A percentile compares a stretch with the other conserved stretches of the same genome.
phyloP scores from a whole-genome alignment of 2,888 invertebrate species.

The Tipula unca region DNA sequence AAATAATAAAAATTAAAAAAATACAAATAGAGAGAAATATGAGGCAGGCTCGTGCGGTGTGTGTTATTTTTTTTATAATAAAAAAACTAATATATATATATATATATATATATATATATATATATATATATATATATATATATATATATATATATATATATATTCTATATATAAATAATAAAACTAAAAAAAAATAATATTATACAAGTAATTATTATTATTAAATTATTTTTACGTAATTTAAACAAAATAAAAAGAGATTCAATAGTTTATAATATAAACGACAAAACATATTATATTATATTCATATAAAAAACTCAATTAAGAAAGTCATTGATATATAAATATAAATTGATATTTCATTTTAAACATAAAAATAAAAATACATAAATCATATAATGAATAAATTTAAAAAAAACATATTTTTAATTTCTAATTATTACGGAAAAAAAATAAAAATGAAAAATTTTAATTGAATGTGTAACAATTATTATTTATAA shows the following conservation, averaged over 20 bases:
- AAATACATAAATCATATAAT: conserved; percentile 4
- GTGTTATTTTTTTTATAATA: conserved; percentile 23
- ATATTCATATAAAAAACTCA: background rate
- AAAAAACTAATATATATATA: conserved; percentile 9
- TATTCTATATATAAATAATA: background rate
- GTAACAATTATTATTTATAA: conserved; percentile 14
- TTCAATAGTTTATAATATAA: conserved; percentile 8
- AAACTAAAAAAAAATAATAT: conserved; percentile 14
- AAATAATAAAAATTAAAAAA: conserved; percentile 14
- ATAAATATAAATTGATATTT: conserved; percentile 1
- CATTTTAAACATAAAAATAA: background rate
- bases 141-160: background rate
- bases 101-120: background rate
- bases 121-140: background rate
- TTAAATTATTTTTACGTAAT: conserved; percentile 9
- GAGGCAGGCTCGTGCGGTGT: conserved; percentile 44
- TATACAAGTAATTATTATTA: background rate
- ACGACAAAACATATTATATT: conserved; percentile 1
- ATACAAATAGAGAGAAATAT: conserved; percentile 37
- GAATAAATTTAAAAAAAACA: background rate
- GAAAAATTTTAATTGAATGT: background rate
- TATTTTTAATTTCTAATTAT: background rate
- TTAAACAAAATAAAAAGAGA: conserved; percentile 2
- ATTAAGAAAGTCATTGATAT: conserved; percentile 14
- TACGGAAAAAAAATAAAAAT: background rate